These are phyloP conservation scores for Lapara coniferarum DNA, from an alignment of 2,888 invertebrate genomes.

Conservation along the genomic window DNA sequence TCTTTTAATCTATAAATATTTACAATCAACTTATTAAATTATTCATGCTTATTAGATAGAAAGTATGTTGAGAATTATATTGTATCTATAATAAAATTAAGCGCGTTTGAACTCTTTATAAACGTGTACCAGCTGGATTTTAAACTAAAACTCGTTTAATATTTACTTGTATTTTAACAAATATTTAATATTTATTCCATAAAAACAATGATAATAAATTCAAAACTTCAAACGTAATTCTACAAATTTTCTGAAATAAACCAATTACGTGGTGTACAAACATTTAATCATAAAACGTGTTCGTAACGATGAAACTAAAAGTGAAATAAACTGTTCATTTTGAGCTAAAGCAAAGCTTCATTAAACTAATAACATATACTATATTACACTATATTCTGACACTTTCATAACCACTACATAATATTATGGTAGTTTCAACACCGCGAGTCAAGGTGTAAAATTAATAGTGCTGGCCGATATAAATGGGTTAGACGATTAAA, in stretches of 20 bases:
- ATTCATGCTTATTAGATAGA: not conserved
- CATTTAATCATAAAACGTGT: constrained; percentile 22
- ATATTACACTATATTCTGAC: constrained; percentile 52
- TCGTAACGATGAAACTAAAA: constrained; percentile 27
- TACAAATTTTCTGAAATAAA: not conserved
- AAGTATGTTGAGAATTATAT: not conserved
- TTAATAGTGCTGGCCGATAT: constrained; percentile 24
- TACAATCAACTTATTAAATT: not conserved
- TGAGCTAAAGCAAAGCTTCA: constrained; percentile 30
- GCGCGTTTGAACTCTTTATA: too few species aligned
- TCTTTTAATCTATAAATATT: constrained; percentile 13
- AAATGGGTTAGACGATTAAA: constrained; percentile 21
- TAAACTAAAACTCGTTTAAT: too few species aligned
- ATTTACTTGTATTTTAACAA: too few species aligned
- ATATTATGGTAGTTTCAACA: constrained; percentile 47
- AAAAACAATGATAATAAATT: too few species aligned
- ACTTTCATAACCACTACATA: constrained; percentile 49
- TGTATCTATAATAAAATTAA: too few species aligned
- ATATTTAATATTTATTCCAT: too few species aligned
- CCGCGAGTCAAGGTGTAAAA: constrained; percentile 34
- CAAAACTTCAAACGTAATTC: not conserved
- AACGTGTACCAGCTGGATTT: too few species aligned
- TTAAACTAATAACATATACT: constrained; percentile 50
- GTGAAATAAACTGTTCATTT: constrained; percentile 27
- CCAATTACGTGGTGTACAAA: not conserved